Evolutionary conservation across 2,797 vertebrate genomes (phyloP).

Genomic region (Danio albolineatus): DNA sequence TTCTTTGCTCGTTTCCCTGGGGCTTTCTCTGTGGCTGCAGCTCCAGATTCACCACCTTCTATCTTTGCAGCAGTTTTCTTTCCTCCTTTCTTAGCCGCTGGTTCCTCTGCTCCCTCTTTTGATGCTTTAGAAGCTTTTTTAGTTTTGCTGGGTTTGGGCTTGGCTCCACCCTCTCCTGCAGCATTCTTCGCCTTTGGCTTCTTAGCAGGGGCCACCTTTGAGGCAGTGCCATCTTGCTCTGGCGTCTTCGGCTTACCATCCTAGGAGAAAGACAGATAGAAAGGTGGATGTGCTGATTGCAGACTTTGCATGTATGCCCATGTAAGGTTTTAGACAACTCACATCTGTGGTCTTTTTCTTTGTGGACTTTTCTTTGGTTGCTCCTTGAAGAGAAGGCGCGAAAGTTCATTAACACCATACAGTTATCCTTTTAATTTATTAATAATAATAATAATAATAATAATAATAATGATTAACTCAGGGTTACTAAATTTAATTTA

Average conservation of each 20-base stretch:
- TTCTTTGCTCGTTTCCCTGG: constrained; percentile 69
- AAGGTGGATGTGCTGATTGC: not conserved
- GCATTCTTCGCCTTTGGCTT: constrained; percentile 73
- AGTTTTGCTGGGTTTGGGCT: constrained; percentile 55
- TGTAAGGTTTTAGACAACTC: not conserved
- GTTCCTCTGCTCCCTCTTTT: constrained; percentile 54
- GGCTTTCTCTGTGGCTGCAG: constrained; percentile 57
- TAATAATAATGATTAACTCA: no score
- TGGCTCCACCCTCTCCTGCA: not conserved
- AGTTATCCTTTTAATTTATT: no score
- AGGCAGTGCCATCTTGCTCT: constrained; percentile 31
- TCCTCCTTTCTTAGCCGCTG: constrained; percentile 21
- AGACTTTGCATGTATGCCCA: not conserved
- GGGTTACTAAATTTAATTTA: no score
- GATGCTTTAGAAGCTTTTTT: constrained; percentile 53
- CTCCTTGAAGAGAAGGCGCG: no score
- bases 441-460: no score
- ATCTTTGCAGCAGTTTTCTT: constrained; percentile 35
- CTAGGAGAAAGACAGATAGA: constrained; percentile 48
- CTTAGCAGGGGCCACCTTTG: constrained; percentile 71
- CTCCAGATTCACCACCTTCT: not conserved
- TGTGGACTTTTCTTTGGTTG: not conserved
- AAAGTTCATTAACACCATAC: no score
- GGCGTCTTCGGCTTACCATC: constrained; percentile 60
- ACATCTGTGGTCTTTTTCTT: constrained; percentile 25